Conservation (phyloP, 2,113 vertebrate species). For the Platysternon megacephalum region DNA sequence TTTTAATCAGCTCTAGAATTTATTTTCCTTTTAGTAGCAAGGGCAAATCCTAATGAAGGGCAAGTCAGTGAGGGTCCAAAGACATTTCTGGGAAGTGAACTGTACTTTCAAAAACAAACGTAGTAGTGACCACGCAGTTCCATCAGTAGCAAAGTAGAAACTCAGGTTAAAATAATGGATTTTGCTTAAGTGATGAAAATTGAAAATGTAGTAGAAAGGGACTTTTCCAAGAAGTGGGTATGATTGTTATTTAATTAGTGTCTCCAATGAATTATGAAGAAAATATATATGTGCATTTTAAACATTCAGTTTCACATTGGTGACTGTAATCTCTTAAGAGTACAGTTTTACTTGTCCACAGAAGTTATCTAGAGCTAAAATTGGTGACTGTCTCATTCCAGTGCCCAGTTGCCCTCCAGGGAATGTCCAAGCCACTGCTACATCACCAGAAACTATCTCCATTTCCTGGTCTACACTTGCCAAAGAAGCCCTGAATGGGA, state of each 20-base stretch:
- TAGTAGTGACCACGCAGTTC: neutral
- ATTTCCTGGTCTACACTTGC: constrained; percentile 94
- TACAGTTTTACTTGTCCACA: neutral
- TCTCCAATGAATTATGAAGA: neutral
- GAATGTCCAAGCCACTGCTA: constrained; percentile 95
- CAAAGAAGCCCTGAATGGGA: constrained; percentile 95
- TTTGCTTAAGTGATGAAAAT: neutral
- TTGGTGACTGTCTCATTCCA: constrained; percentile 67
- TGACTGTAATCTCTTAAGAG: neutral
- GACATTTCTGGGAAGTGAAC: neutral
- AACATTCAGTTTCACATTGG: neutral
- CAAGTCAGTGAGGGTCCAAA: neutral
- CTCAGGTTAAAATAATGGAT: neutral
- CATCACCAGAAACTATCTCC: constrained; percentile 95
- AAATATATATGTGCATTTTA: neutral
- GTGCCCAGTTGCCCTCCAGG: constrained; percentile 96
- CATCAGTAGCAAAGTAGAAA: neutral
- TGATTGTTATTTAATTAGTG: neutral
- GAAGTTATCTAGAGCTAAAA: neutral
- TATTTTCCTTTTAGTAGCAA: neutral
- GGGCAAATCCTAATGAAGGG: neutral
- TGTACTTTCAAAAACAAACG: neutral
- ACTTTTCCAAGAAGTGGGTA: neutral
- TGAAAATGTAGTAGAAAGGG: neutral
- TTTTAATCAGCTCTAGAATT: neutral